Base-by-base conservation (phyloP, 2,888 invertebrate species). In the Linnaemya vulpina region DNA sequence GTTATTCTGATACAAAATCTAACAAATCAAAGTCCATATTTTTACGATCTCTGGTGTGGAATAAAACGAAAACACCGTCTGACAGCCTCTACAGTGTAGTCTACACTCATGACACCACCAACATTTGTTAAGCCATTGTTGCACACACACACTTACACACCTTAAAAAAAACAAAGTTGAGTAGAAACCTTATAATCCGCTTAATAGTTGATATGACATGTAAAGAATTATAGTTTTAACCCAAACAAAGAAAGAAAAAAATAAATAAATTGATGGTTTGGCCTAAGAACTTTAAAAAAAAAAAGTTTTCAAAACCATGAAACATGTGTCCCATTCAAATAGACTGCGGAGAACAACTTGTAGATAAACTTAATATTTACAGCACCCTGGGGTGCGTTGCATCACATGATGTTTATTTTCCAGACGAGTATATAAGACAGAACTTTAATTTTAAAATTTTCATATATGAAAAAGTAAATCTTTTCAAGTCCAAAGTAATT, bases 191-290 rank as follows among this genome's bases (percentile, higher is more conserved):
- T 51, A 53, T 83, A 77, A 77, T 49, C 83, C 53, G 77, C 67
- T 77, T 73, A 77, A 73, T 67, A 43, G 73, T 73, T 83, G 53
- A 71, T 30, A 77, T 77, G 77, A 53, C 67, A 83, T 83, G 63
- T 71, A 71, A 9, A 49, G 63, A 70, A 70, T 70, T 68, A 70
- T 70, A 46, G 20, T 53, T 62, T 68, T n/a, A 58, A 58, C 22
- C 11, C 8, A 13, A 58, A 30, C 22, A n/a, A 38, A 8, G 11
- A 49, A 58, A 15, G 10, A 8, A 35, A 20, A 73, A 46, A 46
- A 13, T 51, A 20, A 51, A 51, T 13, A 20, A 46, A 22, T n/a
- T n/a, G n/a, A n/a, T n/a, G n/a, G n/a, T n/a, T n/a, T n/a, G 58
- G 30, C 30, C 9, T 7, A 65, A 62, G 3, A n/a, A 30, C 4